These are phyloP conservation scores for Hephaestus fuliginosus DNA, from an alignment of 2,797 vertebrate species.

Conservation along the genomic window DNA sequence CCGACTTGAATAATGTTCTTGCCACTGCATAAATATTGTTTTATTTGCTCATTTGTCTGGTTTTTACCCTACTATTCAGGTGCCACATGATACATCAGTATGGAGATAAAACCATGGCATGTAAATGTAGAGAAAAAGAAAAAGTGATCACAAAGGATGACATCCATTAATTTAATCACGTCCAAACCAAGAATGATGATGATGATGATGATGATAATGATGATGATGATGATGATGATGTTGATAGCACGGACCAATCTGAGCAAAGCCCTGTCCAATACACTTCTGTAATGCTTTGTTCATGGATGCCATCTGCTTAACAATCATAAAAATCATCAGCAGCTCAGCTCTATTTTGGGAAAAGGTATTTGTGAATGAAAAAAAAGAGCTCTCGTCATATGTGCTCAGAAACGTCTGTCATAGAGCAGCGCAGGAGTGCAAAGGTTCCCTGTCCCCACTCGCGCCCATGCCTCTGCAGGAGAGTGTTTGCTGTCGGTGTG, in stretches of 20 bases:
- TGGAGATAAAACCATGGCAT: background rate
- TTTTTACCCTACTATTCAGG: background rate
- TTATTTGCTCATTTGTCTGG: constrained; percentile 15
- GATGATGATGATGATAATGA: background rate
- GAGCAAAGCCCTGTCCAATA: background rate
- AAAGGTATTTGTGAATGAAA: constrained; percentile 1
- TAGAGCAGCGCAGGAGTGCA: background rate
- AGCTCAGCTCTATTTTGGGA: background rate
- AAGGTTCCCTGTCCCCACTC: background rate
- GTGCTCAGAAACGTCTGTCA: background rate
- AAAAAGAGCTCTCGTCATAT: background rate
- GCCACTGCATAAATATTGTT: constrained; percentile 18
- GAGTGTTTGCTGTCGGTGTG: constrained; percentile 35
- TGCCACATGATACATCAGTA: background rate
- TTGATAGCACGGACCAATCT: background rate
- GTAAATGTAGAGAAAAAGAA: background rate
- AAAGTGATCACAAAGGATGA: background rate
- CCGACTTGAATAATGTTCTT: background rate
- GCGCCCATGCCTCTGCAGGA: constrained; percentile 6
- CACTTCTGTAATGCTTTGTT: background rate
- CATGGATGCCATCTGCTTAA: constrained; percentile 1
- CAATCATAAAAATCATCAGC: background rate
- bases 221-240: too few relatives aligned
- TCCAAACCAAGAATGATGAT: background rate
- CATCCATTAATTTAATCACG: background rate